A percentile compares a stretch with the other conserved stretches of the same genome.
Conservation (phyloP, 2,113 vertebrate genomes). For the Microcebus griseorufus region DNA sequence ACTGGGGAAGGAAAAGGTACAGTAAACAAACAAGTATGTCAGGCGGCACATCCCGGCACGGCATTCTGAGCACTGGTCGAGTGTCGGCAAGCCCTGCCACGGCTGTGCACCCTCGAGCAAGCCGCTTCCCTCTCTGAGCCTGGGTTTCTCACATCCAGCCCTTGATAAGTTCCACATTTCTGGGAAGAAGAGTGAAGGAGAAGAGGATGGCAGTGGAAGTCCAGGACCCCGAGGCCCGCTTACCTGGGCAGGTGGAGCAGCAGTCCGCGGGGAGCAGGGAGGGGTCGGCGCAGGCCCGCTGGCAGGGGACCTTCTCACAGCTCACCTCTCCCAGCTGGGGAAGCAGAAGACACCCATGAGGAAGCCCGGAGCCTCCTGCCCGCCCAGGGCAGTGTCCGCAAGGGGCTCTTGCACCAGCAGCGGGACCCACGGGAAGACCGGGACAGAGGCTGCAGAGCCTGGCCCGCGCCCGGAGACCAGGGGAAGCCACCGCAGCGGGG, state of each 20-base stretch:
- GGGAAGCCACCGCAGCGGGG: too few relatives aligned
- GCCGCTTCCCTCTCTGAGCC: not conserved
- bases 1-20: not conserved
- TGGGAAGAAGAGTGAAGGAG: not conserved
- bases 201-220: accelerated
- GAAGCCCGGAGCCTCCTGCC: not conserved
- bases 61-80: accelerated
- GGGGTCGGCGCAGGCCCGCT: slow-evolving; percentile 66
- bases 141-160: not conserved
- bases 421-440: accelerated
- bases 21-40: not conserved
- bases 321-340: slow-evolving; percentile 87
- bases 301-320: slow-evolving; percentile 82
- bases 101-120: not conserved
- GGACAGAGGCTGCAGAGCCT: not conserved
- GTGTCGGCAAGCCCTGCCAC: accelerated
- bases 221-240: not conserved
- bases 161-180: not conserved
- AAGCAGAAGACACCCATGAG: not conserved
- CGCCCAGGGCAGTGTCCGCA: not conserved
- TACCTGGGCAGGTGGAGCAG: slow-evolving; percentile 85
- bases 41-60: accelerated
- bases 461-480: not conserved
- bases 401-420: not conserved
- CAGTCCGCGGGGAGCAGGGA: slow-evolving; percentile 45